A percentile compares a stretch with the other conserved stretches of the same genome.
These are phyloP conservation scores for Macquaria australasica DNA, from an alignment of 2,113 vertebrate genomes.

Conservation along the genomic window DNA sequence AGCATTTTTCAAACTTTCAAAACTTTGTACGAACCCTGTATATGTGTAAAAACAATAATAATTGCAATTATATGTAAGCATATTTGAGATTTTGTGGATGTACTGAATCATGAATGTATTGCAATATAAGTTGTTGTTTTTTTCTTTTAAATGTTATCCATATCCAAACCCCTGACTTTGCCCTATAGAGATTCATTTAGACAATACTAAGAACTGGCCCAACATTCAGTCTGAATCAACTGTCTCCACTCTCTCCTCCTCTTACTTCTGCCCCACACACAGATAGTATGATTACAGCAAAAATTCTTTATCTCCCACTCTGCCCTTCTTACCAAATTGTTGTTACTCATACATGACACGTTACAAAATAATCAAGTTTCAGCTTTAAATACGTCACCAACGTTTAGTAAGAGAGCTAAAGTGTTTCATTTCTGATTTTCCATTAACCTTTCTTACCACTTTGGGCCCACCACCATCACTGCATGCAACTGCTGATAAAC, in stretches of 20 bases:
- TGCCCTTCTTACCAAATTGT: not conserved
- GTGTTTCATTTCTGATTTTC: not conserved
- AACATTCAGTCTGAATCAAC: not conserved
- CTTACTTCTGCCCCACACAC: not conserved
- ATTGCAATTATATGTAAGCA: too few species aligned
- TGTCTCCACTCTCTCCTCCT: not conserved
- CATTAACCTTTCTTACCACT: not conserved
- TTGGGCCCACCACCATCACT: not conserved
- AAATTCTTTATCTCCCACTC: constrained; percentile 5
- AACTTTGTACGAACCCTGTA: too few species aligned
- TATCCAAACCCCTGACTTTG: not conserved
- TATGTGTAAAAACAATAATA: too few species aligned
- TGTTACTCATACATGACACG: not conserved
- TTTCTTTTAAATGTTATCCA: not conserved
- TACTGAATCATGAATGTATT: too few species aligned
- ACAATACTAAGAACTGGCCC: not conserved
- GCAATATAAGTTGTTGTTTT: too few species aligned
- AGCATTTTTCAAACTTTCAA: too few species aligned
- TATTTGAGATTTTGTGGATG: too few species aligned
- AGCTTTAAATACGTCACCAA: not conserved
- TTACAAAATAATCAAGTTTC: not conserved
- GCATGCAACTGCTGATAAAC: not conserved
- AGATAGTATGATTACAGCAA: not conserved
- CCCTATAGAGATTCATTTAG: not conserved
- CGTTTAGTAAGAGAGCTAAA: not conserved